Percentiles rank a stretch among this genome's conserved stretches.
Evolutionary conservation across 2,888 invertebrate genomes (phyloP).

Genomic region (Amaurobius ferox): DNA sequence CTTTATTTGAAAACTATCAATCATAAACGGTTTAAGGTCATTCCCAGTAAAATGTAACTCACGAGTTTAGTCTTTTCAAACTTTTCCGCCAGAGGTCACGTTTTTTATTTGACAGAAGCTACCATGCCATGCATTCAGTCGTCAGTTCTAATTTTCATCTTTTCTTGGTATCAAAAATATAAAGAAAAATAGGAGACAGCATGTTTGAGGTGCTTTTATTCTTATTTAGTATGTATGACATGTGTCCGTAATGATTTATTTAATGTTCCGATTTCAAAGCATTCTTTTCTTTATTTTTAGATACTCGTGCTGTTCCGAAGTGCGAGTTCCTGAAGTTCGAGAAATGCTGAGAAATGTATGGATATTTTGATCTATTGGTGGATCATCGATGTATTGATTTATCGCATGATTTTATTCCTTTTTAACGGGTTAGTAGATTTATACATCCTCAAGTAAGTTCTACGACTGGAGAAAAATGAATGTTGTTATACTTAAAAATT

Average conservation of each 20-base stretch:
- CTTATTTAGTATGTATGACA: slow-evolving; percentile 32
- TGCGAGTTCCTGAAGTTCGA: too few species aligned
- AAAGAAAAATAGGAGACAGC: neutral
- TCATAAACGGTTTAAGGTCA: slow-evolving; percentile 23
- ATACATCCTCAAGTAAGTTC: too few species aligned
- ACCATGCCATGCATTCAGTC: slow-evolving; percentile 30
- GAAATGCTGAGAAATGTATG: too few species aligned
- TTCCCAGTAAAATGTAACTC: slow-evolving; percentile 16
- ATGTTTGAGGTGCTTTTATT: slow-evolving; percentile 7
- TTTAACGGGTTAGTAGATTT: too few species aligned
- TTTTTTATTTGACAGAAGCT: slow-evolving; percentile 29
- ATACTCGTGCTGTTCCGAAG: neutral
- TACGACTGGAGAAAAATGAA: too few species aligned
- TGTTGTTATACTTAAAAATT: too few species aligned
- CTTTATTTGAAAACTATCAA: slow-evolving; percentile 39
- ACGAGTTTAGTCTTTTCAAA: slow-evolving; percentile 31
- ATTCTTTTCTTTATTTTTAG: neutral
- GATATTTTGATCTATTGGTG: too few species aligned
- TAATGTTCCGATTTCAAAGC: slow-evolving; percentile 1
- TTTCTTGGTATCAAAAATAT: slow-evolving; percentile 22
- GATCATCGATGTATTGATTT: too few species aligned
- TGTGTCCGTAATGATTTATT: slow-evolving; percentile 25
- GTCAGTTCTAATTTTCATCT: slow-evolving; percentile 52
- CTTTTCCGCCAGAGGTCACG: slow-evolving; percentile 20
- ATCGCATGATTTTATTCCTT: too few species aligned